Percentiles rank a stretch among this genome's conserved stretches.
Conservation (phyloP, 2,113 vertebrate species). For the Nymphicus hollandicus region DNA sequence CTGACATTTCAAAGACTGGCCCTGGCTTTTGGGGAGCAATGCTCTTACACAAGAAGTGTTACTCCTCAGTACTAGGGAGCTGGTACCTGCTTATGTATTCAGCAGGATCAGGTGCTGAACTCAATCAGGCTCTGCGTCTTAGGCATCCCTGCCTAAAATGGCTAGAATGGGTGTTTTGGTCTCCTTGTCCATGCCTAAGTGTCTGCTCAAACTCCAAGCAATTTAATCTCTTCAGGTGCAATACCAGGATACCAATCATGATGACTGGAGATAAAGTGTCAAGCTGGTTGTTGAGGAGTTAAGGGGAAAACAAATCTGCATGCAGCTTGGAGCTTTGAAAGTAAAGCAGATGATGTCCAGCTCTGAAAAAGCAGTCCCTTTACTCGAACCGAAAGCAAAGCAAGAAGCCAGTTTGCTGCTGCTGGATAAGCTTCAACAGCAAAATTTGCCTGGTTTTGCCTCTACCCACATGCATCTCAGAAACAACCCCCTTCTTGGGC, state of each 20-base stretch:
- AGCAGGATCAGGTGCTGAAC: neutral
- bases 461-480: neutral
- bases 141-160: neutral
- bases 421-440: neutral
- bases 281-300: neutral
- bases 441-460: neutral
- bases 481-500: neutral
- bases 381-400: neutral
- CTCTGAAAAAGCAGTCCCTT: neutral
- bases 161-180: neutral
- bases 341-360: neutral
- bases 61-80: neutral
- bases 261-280: neutral
- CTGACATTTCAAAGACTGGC: neutral
- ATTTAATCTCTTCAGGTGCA: neutral
- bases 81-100: rapidly evolving
- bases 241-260: neutral
- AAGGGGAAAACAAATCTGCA: neutral
- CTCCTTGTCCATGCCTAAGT: neutral
- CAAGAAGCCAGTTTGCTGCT: neutral
- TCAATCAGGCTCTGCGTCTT: neutral
- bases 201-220: neutral
- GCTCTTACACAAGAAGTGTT: neutral
- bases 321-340: neutral
- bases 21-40: neutral